A percentile compares a stretch with the other conserved stretches of the same genome.
phyloP scores from a whole-genome alignment of 92 coral and sea anemone species.

The Epizoanthus ramosus region DNA sequence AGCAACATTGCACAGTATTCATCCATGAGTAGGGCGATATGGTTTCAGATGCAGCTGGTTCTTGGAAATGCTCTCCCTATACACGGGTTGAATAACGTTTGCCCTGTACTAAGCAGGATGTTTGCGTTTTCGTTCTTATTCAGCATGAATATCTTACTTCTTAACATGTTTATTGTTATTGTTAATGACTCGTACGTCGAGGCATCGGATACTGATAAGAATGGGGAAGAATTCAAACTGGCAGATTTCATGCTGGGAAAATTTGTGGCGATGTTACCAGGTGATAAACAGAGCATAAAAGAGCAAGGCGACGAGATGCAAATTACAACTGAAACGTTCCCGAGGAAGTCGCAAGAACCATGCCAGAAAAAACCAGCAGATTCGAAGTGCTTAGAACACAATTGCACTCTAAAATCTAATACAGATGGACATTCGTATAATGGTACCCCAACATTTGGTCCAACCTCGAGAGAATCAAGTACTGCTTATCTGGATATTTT shows the following conservation, averaged over 20 bases:
- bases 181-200: constrained; percentile 36
- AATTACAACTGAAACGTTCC: neutral
- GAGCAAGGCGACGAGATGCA: neutral
- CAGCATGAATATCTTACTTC: constrained; percentile 23
- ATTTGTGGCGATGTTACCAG: neutral
- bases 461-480: neutral
- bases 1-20: constrained; percentile 15
- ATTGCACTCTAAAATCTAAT: neutral
- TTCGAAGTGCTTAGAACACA: neutral
- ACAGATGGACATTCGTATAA: neutral
- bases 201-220: constrained; percentile 21
- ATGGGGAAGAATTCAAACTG: constrained; percentile 25
- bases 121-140: constrained; percentile 27
- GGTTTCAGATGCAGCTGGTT: constrained; percentile 32
- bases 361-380: neutral
- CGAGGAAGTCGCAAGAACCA: neutral
- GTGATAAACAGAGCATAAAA: neutral
- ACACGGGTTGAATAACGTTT: neutral
- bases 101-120: neutral
- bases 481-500: neutral
- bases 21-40: neutral
- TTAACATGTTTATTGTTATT: constrained; percentile 36
- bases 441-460: neutral
- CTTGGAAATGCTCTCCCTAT: constrained; percentile 29
- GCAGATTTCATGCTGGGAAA: constrained; percentile 1